A percentile compares a stretch with the other conserved stretches of the same genome.
Evolutionary conservation across 2,797 vertebrate species (phyloP).

Genomic region (Gila robusta): DNA sequence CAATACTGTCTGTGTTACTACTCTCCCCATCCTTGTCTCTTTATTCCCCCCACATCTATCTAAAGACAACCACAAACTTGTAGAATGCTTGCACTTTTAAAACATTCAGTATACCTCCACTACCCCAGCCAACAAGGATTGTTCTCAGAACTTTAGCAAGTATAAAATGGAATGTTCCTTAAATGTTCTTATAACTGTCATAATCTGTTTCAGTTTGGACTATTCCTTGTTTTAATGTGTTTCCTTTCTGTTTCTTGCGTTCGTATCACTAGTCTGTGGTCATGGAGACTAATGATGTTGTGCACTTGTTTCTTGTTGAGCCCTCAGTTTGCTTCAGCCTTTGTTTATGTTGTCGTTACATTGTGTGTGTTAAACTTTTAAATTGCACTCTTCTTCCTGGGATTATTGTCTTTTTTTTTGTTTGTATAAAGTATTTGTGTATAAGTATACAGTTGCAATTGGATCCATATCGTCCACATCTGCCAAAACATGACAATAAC

Average conservation of each 20-base stretch:
- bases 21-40: conserved; percentile 60
- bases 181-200: not conserved
- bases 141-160: not conserved
- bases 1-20: conserved; percentile 70
- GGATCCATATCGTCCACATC: too few relatives aligned
- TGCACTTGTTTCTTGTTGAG: too few relatives aligned
- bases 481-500: too few relatives aligned
- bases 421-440: too few relatives aligned
- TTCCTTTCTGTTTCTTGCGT: not conserved
- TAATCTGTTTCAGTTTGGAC: too few relatives aligned
- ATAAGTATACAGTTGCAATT: too few relatives aligned
- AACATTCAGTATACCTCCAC: not conserved
- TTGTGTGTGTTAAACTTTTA: too few relatives aligned
- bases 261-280: not conserved
- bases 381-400: too few relatives aligned
- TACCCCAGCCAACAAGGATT: not conserved
- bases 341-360: too few relatives aligned
- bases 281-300: not conserved
- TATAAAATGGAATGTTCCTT: not conserved
- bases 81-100: not conserved
- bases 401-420: too few relatives aligned
- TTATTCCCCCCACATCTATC: conserved; percentile 56
- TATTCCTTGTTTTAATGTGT: not conserved
- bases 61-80: conserved; percentile 23
- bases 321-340: too few relatives aligned